Evolutionary conservation across 1,140 invertebrate species (phyloP).

Genomic region (Drosophila parabipectinata): DNA sequence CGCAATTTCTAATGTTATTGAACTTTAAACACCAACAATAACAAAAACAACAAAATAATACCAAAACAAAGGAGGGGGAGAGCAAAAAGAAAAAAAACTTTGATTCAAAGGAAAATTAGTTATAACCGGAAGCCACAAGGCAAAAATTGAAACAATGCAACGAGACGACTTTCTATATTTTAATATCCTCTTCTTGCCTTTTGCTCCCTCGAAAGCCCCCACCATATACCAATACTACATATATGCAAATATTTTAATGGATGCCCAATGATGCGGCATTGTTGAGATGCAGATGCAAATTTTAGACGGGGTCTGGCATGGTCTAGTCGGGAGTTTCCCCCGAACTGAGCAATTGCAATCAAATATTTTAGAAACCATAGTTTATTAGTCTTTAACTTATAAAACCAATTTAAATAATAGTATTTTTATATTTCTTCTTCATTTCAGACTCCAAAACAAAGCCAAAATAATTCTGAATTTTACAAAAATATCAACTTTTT

Average conservation of each 20-base stretch:
- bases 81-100: constrained; percentile 43
- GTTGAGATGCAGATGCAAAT: constrained; percentile 41
- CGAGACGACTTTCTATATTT: constrained; percentile 68
- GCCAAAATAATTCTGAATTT: constrained; percentile 52
- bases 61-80: background rate
- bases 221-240: background rate
- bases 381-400: background rate
- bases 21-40: constrained; percentile 66
- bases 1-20: constrained; percentile 81
- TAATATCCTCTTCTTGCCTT: constrained; percentile 23
- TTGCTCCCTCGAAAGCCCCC: background rate
- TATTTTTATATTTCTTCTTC: constrained; percentile 3
- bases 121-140: constrained; percentile 73
- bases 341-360: background rate
- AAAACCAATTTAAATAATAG: constrained; percentile 4
- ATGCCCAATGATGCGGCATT: constrained; percentile 46
- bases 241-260: constrained; percentile 46
- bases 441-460: constrained; percentile 65
- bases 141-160: constrained; percentile 71
- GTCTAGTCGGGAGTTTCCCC: constrained; percentile 24
- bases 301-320: background rate
- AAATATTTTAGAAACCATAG: too few relatives aligned
- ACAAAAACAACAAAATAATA: constrained; percentile 5
- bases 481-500: constrained; percentile 34
- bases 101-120: constrained; percentile 66